Conservation (phyloP, 1,140 invertebrate genomes). For the Dysdera silvatica region DNA sequence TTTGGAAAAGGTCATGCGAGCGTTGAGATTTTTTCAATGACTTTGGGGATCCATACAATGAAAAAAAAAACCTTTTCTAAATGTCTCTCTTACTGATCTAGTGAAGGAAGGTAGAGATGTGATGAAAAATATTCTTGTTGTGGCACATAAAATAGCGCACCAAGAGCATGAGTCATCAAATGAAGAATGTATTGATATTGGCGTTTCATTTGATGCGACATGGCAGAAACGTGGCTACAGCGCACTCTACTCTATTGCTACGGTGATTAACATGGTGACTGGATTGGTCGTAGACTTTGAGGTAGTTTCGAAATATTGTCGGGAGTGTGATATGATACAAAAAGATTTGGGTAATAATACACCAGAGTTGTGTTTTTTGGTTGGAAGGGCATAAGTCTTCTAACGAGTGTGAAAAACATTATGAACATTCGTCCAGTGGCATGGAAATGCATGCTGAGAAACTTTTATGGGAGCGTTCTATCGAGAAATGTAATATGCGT, state of each 20-base stretch:
- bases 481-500: neutral
- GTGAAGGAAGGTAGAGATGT: neutral
- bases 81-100: neutral
- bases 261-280: neutral
- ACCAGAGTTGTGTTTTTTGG: neutral
- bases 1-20: neutral
- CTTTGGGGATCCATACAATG: neutral
- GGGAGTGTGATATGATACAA: neutral
- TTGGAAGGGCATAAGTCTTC: neutral
- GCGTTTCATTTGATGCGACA: neutral
- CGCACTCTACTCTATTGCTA: neutral
- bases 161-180: neutral
- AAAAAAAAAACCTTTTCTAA: neutral
- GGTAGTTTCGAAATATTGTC: neutral
- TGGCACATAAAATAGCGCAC: neutral
- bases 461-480: neutral
- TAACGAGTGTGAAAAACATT: slow-evolving; percentile 35
- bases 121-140: neutral
- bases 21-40: neutral
- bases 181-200: neutral
- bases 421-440: neutral
- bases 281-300: neutral
- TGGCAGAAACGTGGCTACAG: neutral
- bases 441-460: neutral
- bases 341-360: neutral